These are phyloP conservation scores for Diploscapter pachys DNA, from an alignment of 1,140 invertebrate genomes.

Conservation along the genomic window DNA sequence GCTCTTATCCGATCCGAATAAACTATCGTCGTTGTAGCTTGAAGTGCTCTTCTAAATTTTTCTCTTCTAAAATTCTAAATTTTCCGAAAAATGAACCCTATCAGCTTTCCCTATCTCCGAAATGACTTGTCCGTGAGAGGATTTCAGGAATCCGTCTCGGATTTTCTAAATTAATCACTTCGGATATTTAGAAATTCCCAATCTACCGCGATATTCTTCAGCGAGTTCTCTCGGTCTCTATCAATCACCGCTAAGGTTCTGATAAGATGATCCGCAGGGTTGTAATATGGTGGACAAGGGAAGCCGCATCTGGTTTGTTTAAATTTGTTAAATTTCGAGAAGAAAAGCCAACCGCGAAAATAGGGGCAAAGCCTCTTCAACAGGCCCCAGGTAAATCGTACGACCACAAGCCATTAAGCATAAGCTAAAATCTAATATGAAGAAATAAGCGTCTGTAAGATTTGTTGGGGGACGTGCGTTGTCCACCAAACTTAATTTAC, in stretches of 20 bases:
- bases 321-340: no score
- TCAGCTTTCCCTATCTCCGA: conserved; percentile 37
- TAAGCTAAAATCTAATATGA: conserved; percentile 38
- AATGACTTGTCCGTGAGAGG: conserved; percentile 61
- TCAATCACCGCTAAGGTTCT: conserved; percentile 81
- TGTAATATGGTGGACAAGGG: conserved; percentile 73
- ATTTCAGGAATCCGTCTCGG: conserved; percentile 45
- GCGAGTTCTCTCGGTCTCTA: conserved; percentile 70
- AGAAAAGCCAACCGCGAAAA: conserved; percentile 70
- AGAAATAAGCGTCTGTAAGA: background rate
- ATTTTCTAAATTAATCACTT: conserved; percentile 64
- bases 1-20: conserved; percentile 55
- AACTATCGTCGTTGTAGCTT: background rate
- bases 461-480: background rate
- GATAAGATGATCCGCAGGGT: conserved; percentile 92
- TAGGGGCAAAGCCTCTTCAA: conserved; percentile 63
- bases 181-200: conserved; percentile 1
- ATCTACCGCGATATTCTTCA: conserved; percentile 52
- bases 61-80: background rate
- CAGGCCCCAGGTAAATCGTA: conserved; percentile 81
- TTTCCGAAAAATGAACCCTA: background rate
- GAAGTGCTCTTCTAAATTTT: background rate
- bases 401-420: conserved; percentile 77
- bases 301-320: conserved; percentile 59
- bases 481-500: background rate